Conservation (phyloP, 2,888 invertebrate species). For the Tholera decimalis region DNA sequence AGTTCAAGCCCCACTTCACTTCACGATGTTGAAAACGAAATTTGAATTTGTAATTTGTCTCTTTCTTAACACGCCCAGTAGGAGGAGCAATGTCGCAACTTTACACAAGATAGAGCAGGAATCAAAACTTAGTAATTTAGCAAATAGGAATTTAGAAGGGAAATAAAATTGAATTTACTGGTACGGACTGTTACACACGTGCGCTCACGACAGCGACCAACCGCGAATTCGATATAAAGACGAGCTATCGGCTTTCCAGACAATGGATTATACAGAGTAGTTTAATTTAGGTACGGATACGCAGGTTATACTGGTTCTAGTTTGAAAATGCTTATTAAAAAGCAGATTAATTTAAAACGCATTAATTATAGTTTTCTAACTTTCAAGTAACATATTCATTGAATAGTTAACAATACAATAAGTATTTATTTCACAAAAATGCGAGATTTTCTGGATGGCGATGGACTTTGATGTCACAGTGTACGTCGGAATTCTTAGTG, state of each 20-base stretch:
- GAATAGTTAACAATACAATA: no score
- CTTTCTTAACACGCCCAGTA: background rate
- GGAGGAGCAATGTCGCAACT: background rate
- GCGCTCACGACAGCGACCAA: no score
- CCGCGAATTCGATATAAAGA: no score
- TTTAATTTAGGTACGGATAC: background rate
- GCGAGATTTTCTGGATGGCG: no score
- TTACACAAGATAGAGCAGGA: constrained; percentile 3
- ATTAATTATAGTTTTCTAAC: no score
- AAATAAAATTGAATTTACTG: background rate
- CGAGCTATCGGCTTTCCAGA: constrained; percentile 37
- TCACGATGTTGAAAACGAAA: background rate
- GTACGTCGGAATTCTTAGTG: no score
- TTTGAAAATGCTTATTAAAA: background rate
- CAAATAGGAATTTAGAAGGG: background rate
- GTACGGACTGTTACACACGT: no score
- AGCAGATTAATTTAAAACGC: background rate
- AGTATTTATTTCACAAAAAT: no score
- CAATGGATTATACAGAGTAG: constrained; percentile 13
- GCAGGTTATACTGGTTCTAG: no score
- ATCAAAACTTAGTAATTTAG: background rate
- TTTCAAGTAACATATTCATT: no score
- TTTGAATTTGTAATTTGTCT: background rate
- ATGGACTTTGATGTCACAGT: no score
- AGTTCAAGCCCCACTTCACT: background rate